These are phyloP conservation scores for Mionectes macconnelli DNA, from an alignment of 2,113 vertebrate genomes.

Conservation along the genomic window DNA sequence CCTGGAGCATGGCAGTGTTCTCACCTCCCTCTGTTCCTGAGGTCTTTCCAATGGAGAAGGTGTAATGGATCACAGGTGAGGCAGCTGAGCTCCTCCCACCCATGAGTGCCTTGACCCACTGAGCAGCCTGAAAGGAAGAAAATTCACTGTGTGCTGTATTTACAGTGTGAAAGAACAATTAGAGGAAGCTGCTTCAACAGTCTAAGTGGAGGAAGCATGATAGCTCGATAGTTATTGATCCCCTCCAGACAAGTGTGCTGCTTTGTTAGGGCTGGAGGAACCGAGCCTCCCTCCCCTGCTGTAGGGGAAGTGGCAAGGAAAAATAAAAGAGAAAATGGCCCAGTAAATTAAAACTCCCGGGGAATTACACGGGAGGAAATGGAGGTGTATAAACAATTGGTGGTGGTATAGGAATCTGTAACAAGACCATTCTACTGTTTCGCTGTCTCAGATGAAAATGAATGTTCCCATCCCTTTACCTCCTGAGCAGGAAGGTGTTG, in stretches of 20 bases:
- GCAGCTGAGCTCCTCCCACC: background rate
- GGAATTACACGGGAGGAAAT: background rate
- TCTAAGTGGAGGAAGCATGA: background rate
- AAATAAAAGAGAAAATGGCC: background rate
- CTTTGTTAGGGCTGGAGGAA: background rate
- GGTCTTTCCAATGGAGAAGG: background rate
- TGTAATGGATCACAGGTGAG: background rate
- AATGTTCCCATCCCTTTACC: background rate
- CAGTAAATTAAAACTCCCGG: background rate
- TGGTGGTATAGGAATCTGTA: background rate
- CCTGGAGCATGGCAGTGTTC: accelerated
- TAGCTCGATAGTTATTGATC: background rate
- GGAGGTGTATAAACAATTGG: background rate
- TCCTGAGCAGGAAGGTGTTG: background rate
- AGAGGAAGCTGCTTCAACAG: background rate
- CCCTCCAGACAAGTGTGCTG: background rate
- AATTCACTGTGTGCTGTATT: background rate
- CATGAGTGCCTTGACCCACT: background rate
- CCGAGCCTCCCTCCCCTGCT: background rate
- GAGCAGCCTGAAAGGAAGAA: background rate
- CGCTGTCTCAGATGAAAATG: background rate
- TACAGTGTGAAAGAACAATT: conserved; percentile 20
- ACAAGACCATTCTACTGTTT: background rate
- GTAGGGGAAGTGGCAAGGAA: background rate
- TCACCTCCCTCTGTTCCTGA: accelerated